Evolutionary conservation across 2,888 invertebrate genomes (phyloP), one percentile per base, ranked within the genome.

Genomic region (Melipona bicolor): DNA sequence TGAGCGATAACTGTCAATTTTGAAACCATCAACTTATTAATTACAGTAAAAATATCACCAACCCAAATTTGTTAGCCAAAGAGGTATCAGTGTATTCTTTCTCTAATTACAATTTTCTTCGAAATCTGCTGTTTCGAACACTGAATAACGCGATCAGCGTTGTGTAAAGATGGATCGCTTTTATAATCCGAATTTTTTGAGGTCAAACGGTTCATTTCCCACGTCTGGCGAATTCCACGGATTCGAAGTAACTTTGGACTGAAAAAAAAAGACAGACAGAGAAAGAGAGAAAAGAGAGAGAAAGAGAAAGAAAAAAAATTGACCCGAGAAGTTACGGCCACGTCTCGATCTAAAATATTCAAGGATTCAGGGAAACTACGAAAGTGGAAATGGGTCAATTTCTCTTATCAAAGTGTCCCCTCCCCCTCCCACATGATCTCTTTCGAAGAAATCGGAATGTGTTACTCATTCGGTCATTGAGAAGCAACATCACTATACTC

Each of bases 381-480:
- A 73, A 73, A 73, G 64, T 73, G 65, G 74, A 65, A 74, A 56
- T 65, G 54, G 52, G 74, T 74, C 74, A 54, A 74, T 74, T 65
- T 67, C 65, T 56, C 54, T 74, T 54, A 54, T 56, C 74, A 54
- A 74, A 64, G 36, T n/a, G 64, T 17, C 43, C 19, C 4, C 19
- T 6, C 6, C 9, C 43, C n/a, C n/a, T 32, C 32, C 4, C 43
- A 27, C 43, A 11, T 24, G 43, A 43, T 70, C 56, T 24, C n/a
- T 43, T 21, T n/a, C 61, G 27, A 62, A 50, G 72, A 50, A 62
- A 73, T 21, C 27, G 21, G 17, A 27, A 17, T 15, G 62, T 9
- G 27, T 52, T 17, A 50, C 50, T 21, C 62, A 50, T 27, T 27
- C 11, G 15, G 27, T 61, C 19, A 17, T 27, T 61, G 13, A 11